These are phyloP conservation scores for Urosaurus nigricauda DNA, from an alignment of 2,797 vertebrate genomes.

Conservation along the genomic window DNA sequence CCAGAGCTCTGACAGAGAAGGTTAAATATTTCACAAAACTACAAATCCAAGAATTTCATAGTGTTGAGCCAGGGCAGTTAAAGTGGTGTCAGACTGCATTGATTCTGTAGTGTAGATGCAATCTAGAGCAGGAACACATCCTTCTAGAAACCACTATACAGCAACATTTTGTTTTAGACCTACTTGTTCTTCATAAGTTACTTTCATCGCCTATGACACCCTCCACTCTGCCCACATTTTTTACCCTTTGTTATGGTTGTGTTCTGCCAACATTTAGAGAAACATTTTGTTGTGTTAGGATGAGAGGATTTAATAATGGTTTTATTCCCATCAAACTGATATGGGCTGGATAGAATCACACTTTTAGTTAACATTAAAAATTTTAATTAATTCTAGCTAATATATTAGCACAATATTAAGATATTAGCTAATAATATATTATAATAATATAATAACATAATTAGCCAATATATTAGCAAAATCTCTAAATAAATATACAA, in stretches of 20 bases:
- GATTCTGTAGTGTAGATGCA: too few relatives aligned
- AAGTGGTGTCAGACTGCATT: too few relatives aligned
- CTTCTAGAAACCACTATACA: too few relatives aligned
- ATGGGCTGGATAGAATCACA: background rate
- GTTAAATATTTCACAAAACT: too few relatives aligned
- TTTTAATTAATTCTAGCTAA: too few relatives aligned
- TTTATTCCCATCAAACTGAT: background rate
- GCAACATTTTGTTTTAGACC: background rate
- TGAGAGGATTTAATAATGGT: background rate
- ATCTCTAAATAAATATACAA: background rate
- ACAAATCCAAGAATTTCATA: too few relatives aligned
- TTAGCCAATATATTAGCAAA: conserved; percentile 12
- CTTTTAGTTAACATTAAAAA: conserved; percentile 18
- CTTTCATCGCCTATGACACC: background rate
- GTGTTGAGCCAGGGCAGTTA: too few relatives aligned
- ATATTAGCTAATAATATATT: too few relatives aligned
- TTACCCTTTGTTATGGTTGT: background rate
- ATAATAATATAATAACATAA: too few relatives aligned
- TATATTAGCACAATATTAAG: too few relatives aligned
- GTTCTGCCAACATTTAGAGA: background rate
- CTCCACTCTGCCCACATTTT: background rate
- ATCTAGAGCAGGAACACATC: too few relatives aligned
- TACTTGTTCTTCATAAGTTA: background rate
- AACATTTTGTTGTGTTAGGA: background rate
- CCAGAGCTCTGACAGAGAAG: too few relatives aligned